Evolutionary conservation across 2,113 vertebrate genomes (phyloP).

Genomic region (Epinephelus cyanopodus): DNA sequence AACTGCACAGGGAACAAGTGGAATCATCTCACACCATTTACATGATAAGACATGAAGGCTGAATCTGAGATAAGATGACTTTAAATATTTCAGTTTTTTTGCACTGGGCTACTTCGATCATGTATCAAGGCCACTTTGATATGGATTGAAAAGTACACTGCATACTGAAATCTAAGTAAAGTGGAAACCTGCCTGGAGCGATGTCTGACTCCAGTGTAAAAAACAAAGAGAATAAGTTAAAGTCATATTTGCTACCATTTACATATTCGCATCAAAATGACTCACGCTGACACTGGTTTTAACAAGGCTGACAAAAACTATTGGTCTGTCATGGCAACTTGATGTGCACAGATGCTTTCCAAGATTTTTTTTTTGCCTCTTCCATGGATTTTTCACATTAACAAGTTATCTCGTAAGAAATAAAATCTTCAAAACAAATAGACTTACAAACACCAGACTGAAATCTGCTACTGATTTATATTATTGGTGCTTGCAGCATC

Average conservation of each 20-base stretch:
- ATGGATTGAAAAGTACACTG: slow-evolving; percentile 2
- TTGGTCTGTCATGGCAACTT: not conserved
- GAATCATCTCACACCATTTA: not conserved
- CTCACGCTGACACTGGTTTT: slow-evolving; percentile 28
- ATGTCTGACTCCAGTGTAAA: slow-evolving; percentile 19
- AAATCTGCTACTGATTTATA: slow-evolving; percentile 23
- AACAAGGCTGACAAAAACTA: not conserved
- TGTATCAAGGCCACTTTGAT: slow-evolving; percentile 20
- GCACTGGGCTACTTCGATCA: slow-evolving; percentile 6
- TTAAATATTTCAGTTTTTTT: slow-evolving; percentile 11
- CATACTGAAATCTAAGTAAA: slow-evolving; percentile 2
- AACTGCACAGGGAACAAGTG: not conserved
- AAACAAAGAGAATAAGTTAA: slow-evolving; percentile 36
- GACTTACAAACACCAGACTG: slow-evolving; percentile 1
- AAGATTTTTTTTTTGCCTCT: not conserved
- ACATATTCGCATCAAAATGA: slow-evolving; percentile 20
- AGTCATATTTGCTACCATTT: slow-evolving; percentile 22
- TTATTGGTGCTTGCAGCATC: slow-evolving; percentile 18
- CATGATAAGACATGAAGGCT: slow-evolving; percentile 16
- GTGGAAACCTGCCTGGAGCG: not conserved
- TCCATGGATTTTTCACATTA: not conserved
- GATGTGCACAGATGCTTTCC: not conserved
- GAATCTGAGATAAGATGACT: slow-evolving; percentile 7
- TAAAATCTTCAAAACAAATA: slow-evolving; percentile 7
- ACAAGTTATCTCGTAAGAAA: not conserved